Percentiles rank a stretch among this genome's conserved stretches.
These are phyloP conservation scores for Cryptocephalus primarius DNA, from an alignment of 2,888 invertebrate species.

Conservation along the genomic window DNA sequence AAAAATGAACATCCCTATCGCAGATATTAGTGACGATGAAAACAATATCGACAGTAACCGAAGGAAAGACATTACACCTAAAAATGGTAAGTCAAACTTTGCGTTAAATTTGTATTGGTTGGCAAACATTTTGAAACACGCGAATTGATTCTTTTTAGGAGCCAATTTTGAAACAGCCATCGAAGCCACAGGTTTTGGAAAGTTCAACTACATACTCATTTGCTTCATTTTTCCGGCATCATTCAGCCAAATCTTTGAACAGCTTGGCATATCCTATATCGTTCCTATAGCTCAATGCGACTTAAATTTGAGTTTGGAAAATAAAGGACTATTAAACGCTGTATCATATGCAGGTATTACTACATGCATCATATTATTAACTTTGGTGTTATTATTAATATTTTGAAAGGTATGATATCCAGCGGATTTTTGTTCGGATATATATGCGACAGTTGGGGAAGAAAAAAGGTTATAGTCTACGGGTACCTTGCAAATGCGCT, in stretches of 20 bases:
- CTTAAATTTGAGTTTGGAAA: slow-evolving; percentile 50
- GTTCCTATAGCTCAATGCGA: slow-evolving; percentile 66
- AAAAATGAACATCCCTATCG: no score
- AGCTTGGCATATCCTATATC: slow-evolving; percentile 59
- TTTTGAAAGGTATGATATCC: slow-evolving; percentile 54
- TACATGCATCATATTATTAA: not conserved
- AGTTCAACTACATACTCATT: slow-evolving; percentile 49
- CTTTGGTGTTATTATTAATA: no score
- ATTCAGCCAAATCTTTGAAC: slow-evolving; percentile 58
- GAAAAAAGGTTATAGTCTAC: slow-evolving; percentile 52
- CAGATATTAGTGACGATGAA: no score
- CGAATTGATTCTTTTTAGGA: no score
- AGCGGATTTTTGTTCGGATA: slow-evolving; percentile 70
- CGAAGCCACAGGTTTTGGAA: slow-evolving; percentile 54
- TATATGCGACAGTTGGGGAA: slow-evolving; percentile 60
- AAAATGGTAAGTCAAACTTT: no score
- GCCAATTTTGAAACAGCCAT: slow-evolving; percentile 64
- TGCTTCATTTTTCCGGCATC: slow-evolving; percentile 51
- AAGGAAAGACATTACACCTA: no score
- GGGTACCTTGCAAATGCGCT: slow-evolving; percentile 53
- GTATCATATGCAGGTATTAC: slow-evolving; percentile 60
- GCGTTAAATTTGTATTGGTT: no score
- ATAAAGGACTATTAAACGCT: slow-evolving; percentile 61
- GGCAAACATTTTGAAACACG: no score
- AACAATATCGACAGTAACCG: no score